Evolutionary conservation across 2,888 invertebrate species (phyloP).

Genomic region (Pandemis heparana): DNA sequence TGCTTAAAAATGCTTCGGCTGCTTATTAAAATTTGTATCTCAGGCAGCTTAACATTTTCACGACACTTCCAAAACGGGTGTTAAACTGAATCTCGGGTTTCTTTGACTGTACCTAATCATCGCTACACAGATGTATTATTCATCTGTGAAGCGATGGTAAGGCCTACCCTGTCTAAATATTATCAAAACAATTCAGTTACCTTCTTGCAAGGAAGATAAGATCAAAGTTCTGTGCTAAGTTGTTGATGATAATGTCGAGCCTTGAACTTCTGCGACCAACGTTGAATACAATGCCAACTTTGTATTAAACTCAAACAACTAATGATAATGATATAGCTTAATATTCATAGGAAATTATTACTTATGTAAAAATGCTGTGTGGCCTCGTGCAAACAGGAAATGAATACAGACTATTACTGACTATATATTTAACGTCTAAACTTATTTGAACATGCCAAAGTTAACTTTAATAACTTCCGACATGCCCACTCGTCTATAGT

Average conservation of each 20-base stretch:
- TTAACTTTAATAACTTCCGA: conserved; percentile 37
- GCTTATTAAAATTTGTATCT: too few relatives aligned
- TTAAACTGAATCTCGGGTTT: too few relatives aligned
- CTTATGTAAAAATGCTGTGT: conserved; percentile 31
- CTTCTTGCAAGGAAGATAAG: too few relatives aligned
- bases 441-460: conserved; percentile 17
- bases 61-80: too few relatives aligned
- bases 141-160: too few relatives aligned
- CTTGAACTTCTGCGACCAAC: conserved; percentile 32
- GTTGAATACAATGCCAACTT: conserved; percentile 30
- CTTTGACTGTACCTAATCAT: too few relatives aligned
- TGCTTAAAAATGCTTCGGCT: too few relatives aligned
- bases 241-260: conserved; percentile 5
- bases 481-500: conserved; percentile 17
- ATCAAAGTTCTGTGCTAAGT: not conserved
- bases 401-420: conserved; percentile 24
- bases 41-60: too few relatives aligned
- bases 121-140: too few relatives aligned
- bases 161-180: too few relatives aligned
- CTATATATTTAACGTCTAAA: conserved; percentile 26
- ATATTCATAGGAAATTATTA: conserved; percentile 40
- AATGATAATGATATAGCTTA: conserved; percentile 22
- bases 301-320: conserved; percentile 28
- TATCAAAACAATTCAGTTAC: too few relatives aligned
- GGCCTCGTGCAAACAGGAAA: conserved; percentile 37